A percentile compares a stretch with the other conserved stretches of the same genome.
Conservation (phyloP, 2,888 invertebrate species). For the Lacanobia oleracea region DNA sequence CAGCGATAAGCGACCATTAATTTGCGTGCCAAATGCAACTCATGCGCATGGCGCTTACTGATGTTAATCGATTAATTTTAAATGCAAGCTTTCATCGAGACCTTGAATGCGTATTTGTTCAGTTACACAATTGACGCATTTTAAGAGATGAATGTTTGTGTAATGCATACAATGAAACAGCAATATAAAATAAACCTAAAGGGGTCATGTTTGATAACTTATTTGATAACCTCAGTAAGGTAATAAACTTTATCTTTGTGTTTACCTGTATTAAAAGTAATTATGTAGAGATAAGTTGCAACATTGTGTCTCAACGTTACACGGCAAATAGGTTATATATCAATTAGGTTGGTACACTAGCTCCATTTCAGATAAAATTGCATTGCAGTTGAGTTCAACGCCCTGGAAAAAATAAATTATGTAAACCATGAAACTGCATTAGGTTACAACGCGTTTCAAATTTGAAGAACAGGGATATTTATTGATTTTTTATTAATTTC, state of each 20-base stretch:
- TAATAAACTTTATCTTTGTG: slow-evolving; percentile 28
- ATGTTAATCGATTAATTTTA: slow-evolving; percentile 49
- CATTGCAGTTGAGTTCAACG: background rate
- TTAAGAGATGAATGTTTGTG: slow-evolving; percentile 33
- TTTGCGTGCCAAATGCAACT: slow-evolving; percentile 29
- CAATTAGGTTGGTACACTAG: background rate
- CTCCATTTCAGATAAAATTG: background rate
- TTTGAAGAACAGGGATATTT: background rate
- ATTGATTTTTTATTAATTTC: too few relatives aligned
- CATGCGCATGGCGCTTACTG: slow-evolving; percentile 16
- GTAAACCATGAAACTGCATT: background rate
- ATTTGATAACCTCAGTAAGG: slow-evolving; percentile 46
- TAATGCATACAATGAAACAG: slow-evolving; percentile 27
- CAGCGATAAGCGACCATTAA: background rate
- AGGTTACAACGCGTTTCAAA: background rate
- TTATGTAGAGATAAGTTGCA: slow-evolving; percentile 29
- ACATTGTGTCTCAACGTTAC: slow-evolving; percentile 24
- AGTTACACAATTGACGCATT: slow-evolving; percentile 42
- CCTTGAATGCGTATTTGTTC: slow-evolving; percentile 49
- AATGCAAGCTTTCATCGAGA: slow-evolving; percentile 44
- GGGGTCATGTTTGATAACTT: slow-evolving; percentile 57
- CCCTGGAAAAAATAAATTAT: too few relatives aligned
- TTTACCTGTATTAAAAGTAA: slow-evolving; percentile 37
- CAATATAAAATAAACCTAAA: slow-evolving; percentile 47
- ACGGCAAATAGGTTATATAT: slow-evolving; percentile 10